These are phyloP conservation scores for Corvus hawaiiensis DNA, from an alignment of 2,113 vertebrate genomes.

Conservation along the genomic window DNA sequence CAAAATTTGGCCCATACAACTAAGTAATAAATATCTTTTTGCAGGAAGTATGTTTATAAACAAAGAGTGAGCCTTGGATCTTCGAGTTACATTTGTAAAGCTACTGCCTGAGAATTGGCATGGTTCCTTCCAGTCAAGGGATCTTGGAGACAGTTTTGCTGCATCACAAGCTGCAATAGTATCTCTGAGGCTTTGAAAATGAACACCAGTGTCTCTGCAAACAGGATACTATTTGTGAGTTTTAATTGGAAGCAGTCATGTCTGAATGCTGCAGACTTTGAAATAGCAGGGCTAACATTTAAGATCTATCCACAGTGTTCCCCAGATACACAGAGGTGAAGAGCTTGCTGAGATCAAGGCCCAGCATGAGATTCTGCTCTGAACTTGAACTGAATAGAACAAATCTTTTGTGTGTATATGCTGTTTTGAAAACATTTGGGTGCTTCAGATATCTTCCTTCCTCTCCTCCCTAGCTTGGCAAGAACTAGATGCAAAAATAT, in stretches of 20 bases:
- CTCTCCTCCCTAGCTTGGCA: not conserved
- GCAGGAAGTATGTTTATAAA: conserved; percentile 59
- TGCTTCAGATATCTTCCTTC: not conserved
- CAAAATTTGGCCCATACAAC: conserved; percentile 24
- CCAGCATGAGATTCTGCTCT: conserved; percentile 9
- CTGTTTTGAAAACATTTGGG: not conserved
- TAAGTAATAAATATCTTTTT: conserved; percentile 45
- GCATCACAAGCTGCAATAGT: conserved; percentile 63
- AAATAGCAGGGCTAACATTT: conserved; percentile 35
- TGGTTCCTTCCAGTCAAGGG: conserved; percentile 38
- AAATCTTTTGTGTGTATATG: not conserved
- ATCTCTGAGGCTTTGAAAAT: conserved; percentile 70
- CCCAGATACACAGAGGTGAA: conserved; percentile 22
- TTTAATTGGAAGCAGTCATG: conserved; percentile 62
- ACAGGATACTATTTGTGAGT: conserved; percentile 62
- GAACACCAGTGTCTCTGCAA: conserved; percentile 65
- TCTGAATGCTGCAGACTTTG: conserved; percentile 52
- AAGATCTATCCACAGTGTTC: not conserved
- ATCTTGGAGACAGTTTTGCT: conserved; percentile 59
- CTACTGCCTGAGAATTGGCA: conserved; percentile 54
- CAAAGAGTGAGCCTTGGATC: conserved; percentile 10
- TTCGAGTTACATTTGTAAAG: conserved; percentile 56
- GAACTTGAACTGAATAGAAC: conserved; percentile 12
- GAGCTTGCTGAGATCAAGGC: conserved; percentile 56
- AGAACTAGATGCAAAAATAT: not conserved